Percentiles rank a stretch among this genome's conserved stretches.
Conservation (phyloP, 2,113 vertebrate genomes). For the Oreochromis tanganicae region DNA sequence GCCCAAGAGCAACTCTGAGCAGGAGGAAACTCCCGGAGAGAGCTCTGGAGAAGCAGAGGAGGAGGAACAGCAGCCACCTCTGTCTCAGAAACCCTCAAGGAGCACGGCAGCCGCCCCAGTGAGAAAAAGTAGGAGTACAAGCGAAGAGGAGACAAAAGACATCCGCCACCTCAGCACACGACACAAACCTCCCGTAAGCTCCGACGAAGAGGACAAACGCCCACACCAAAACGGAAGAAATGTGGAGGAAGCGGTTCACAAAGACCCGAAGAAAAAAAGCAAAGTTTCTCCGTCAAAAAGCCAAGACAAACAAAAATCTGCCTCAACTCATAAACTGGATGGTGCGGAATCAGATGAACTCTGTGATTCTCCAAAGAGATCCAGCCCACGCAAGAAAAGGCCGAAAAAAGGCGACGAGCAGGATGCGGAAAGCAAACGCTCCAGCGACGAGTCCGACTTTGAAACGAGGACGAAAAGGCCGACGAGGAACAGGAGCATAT, state of each 20-base stretch:
- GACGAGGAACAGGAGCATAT: constrained; percentile 24
- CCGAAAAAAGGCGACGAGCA: neutral
- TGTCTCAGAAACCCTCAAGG: constrained; percentile 31
- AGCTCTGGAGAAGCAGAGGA: constrained; percentile 36
- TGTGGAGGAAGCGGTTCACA: constrained; percentile 20
- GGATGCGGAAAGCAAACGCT: neutral
- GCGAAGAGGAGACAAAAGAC: constrained; percentile 31
- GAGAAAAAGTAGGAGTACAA: constrained; percentile 52
- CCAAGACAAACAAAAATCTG: constrained; percentile 62
- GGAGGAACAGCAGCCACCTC: neutral
- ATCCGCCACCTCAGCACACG: neutral
- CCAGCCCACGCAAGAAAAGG: constrained; percentile 23
- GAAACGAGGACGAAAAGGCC: constrained; percentile 19
- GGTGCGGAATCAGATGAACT: constrained; percentile 51
- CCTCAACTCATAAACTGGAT: constrained; percentile 46
- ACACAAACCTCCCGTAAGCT: constrained; percentile 44
- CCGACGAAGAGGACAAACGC: constrained; percentile 58
- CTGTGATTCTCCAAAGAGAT: constrained; percentile 36
- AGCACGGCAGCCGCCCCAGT: constrained; percentile 20
- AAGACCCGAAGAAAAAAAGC: constrained; percentile 42
- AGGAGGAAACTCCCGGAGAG: constrained; percentile 37
- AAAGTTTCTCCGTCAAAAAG: constrained; percentile 51
- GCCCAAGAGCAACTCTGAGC: constrained; percentile 49
- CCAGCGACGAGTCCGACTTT: constrained; percentile 32
- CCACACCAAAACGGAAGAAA: constrained; percentile 69